Evolutionary conservation across 1,140 invertebrate genomes (phyloP).

Genomic region (Aphaenogaster ashmeadi): DNA sequence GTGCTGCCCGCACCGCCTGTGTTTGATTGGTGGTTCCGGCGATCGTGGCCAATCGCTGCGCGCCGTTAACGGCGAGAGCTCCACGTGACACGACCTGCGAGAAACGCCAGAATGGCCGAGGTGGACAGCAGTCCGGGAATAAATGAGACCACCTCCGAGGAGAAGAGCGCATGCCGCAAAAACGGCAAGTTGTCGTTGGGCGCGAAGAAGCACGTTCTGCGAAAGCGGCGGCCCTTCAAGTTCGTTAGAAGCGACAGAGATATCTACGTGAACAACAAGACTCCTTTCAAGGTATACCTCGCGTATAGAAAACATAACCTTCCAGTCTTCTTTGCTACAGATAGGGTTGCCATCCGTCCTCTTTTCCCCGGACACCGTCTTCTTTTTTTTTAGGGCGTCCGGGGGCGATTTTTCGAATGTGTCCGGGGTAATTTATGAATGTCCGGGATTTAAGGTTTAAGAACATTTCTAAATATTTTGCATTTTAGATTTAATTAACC

Average conservation of each 20-base stretch:
- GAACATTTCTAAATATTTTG: no score
- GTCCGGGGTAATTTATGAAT: no score
- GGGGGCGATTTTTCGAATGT: no score
- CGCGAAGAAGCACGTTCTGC: slow-evolving; percentile 71
- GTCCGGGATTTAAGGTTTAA: no score
- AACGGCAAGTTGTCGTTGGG: slow-evolving; percentile 9
- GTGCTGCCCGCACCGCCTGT: background rate
- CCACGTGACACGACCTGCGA: background rate
- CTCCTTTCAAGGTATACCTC: slow-evolving; percentile 87
- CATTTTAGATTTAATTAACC: no score
- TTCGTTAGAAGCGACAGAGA: slow-evolving; percentile 80
- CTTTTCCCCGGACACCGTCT: no score
- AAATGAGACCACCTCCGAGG: slow-evolving; percentile 31
- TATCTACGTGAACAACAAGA: slow-evolving; percentile 89
- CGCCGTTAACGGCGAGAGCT: background rate
- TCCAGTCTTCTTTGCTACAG: background rate
- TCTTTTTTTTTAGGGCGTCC: no score
- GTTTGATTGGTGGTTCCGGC: slow-evolving; percentile 7
- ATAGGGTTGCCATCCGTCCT: no score
- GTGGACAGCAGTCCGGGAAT: slow-evolving; percentile 28
- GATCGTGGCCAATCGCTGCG: background rate
- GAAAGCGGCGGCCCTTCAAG: slow-evolving; percentile 75
- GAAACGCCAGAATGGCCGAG: slow-evolving; percentile 78
- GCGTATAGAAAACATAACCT: slow-evolving; percentile 70
- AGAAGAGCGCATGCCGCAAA: background rate